phyloP scores from a whole-genome alignment of 2,888 invertebrate species.

The Eutolmus rufibarbis region DNA sequence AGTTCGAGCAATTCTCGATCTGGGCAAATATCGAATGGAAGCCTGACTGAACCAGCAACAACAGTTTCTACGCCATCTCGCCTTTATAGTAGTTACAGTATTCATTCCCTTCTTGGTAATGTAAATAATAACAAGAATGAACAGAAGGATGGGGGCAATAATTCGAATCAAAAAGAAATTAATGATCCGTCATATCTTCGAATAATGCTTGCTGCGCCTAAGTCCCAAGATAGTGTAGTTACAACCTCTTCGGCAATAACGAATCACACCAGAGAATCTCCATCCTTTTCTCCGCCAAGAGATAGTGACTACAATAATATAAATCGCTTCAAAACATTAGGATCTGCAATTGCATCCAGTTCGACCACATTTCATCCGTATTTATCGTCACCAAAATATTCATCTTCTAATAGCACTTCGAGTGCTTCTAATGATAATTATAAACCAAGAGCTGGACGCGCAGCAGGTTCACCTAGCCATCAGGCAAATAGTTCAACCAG shows the following conservation, averaged over 20 bases:
- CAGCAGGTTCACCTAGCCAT: slow-evolving; percentile 51
- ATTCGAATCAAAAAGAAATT: slow-evolving; percentile 61
- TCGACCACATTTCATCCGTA: slow-evolving; percentile 50
- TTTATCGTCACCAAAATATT: slow-evolving; percentile 51
- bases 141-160: slow-evolving; percentile 54
- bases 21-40: slow-evolving; percentile 31
- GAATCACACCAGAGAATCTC: slow-evolving; percentile 42
- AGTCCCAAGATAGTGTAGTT: slow-evolving; percentile 58
- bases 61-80: slow-evolving; percentile 53
- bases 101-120: slow-evolving; percentile 78
- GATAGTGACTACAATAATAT: slow-evolving; percentile 40
- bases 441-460: slow-evolving; percentile 49
- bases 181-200: slow-evolving; percentile 56
- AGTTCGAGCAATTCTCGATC: background rate
- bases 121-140: slow-evolving; percentile 50
- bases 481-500: slow-evolving; percentile 53
- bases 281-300: slow-evolving; percentile 42
- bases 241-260: slow-evolving; percentile 27
- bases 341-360: slow-evolving; percentile 35
- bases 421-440: slow-evolving; percentile 45
- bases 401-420: slow-evolving; percentile 51
- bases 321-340: slow-evolving; percentile 45
- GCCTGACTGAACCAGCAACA: background rate
- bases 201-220: slow-evolving; percentile 61
- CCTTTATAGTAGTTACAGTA: slow-evolving; percentile 80